Evolutionary conservation across 2,888 invertebrate genomes (phyloP).

Genomic region (Athalia rosae): DNA sequence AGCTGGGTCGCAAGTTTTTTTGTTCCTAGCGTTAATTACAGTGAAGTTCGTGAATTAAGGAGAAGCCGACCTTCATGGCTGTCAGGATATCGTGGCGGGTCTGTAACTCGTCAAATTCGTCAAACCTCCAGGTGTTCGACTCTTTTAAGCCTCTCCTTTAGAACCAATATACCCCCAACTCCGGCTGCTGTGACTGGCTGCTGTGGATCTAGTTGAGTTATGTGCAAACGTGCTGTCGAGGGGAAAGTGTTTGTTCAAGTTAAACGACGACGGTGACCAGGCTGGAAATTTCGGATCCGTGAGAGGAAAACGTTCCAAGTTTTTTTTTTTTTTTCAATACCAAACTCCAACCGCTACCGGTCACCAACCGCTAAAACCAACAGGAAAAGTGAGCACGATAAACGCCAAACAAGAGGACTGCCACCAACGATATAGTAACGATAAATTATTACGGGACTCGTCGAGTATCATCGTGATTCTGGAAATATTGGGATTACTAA

Average conservation of each 20-base stretch:
- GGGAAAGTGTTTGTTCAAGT: conserved; percentile 58
- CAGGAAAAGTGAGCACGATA: neutral
- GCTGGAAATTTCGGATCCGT: conserved; percentile 10
- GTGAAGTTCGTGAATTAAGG: conserved; percentile 61
- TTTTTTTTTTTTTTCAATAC: neutral
- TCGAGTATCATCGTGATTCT: too few species aligned
- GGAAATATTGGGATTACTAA: too few species aligned
- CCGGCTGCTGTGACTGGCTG: neutral
- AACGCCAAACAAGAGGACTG: too few species aligned
- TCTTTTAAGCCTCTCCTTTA: neutral
- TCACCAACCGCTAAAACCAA: neutral
- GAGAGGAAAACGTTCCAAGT: conserved; percentile 5
- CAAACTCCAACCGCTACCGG: neutral
- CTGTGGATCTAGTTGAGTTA: conserved; percentile 51
- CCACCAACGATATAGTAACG: too few species aligned
- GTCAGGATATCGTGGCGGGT: conserved; percentile 59
- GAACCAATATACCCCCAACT: neutral
- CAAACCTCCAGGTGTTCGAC: conserved; percentile 46
- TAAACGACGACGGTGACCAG: conserved; percentile 57
- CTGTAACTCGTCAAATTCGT: conserved; percentile 52
- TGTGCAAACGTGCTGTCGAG: conserved; percentile 56
- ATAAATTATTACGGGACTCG: too few species aligned
- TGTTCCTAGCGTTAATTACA: conserved; percentile 20
- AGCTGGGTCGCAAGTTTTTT: conserved; percentile 5
- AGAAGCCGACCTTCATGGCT: conserved; percentile 68